phyloP scores from a whole-genome alignment of 2,113 vertebrate genomes.

The Leiothrix lutea region DNA sequence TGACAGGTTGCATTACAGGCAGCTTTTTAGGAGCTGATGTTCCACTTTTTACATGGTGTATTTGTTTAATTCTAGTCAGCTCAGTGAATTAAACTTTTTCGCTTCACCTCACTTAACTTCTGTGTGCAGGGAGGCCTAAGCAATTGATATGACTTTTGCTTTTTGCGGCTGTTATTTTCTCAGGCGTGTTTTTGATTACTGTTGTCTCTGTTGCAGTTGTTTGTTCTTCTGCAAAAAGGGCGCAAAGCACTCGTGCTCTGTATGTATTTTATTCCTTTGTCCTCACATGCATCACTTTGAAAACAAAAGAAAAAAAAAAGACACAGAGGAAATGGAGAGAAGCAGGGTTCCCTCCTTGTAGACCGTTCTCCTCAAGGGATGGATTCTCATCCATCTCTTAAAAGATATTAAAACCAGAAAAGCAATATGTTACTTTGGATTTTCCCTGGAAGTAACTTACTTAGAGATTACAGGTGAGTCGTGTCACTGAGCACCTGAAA shows the following conservation, averaged over 20 bases:
- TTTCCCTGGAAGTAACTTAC: not conserved
- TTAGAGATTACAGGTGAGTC: not conserved
- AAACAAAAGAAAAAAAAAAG: not conserved
- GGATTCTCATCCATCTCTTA: not conserved
- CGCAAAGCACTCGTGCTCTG: not conserved
- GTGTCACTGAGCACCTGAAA: not conserved
- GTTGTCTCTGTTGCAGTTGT: not conserved
- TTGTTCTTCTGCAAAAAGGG: not conserved
- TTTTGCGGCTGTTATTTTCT: not conserved
- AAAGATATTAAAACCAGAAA: not conserved
- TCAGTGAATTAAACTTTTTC: conserved; percentile 9
- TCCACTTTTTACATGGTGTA: not conserved
- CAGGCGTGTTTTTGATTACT: not conserved
- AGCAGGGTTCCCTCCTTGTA: not conserved
- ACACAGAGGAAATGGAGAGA: accelerated
- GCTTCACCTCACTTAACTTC: conserved; percentile 45
- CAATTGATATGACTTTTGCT: conserved; percentile 7
- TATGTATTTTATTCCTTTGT: not conserved
- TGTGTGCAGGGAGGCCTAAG: conserved; percentile 25
- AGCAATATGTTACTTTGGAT: not conserved
- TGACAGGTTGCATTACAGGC: not conserved
- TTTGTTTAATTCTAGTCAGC: conserved; percentile 30
- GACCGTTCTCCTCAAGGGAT: not conserved
- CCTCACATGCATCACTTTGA: not conserved
- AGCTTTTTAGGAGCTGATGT: not conserved